Conservation (phyloP, 2,113 vertebrate species). For the Glareola pratincola region DNA sequence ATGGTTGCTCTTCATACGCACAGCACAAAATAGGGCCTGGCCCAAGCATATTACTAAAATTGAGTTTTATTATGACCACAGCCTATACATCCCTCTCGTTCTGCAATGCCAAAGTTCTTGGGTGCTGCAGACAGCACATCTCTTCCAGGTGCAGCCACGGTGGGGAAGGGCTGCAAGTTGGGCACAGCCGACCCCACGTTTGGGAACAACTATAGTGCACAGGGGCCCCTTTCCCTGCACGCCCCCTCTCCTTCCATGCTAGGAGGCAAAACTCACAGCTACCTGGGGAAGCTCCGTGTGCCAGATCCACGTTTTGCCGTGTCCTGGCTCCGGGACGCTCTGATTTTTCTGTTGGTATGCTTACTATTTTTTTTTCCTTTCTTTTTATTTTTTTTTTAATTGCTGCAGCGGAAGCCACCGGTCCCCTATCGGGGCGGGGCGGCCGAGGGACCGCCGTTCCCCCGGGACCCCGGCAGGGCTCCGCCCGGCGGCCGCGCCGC, state of each 20-base stretch:
- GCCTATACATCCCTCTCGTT: neutral
- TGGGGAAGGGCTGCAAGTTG: neutral
- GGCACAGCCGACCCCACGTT: neutral
- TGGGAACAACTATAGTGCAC: rapidly evolving
- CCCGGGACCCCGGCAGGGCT: neutral
- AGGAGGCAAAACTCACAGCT: neutral
- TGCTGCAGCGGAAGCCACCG: neutral
- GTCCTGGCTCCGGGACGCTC: neutral
- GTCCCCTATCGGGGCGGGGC: neutral
- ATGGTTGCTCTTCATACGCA: neutral
- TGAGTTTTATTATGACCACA: rapidly evolving
- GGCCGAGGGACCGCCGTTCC: neutral
- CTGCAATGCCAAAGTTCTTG: neutral
- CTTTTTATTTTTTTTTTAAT: no score
- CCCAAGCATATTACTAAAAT: rapidly evolving
- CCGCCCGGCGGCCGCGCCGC: neutral
- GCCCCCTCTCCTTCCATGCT: neutral
- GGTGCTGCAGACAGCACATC: neutral
- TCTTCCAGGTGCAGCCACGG: neutral
- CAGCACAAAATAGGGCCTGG: neutral
- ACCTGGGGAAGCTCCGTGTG: neutral
- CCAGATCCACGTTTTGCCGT: neutral
- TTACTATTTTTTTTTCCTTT: neutral
- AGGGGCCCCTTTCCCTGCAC: neutral
- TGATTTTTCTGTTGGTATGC: neutral